Conservation (phyloP, 1,140 invertebrate species). For the Coptotermes formosanus region DNA sequence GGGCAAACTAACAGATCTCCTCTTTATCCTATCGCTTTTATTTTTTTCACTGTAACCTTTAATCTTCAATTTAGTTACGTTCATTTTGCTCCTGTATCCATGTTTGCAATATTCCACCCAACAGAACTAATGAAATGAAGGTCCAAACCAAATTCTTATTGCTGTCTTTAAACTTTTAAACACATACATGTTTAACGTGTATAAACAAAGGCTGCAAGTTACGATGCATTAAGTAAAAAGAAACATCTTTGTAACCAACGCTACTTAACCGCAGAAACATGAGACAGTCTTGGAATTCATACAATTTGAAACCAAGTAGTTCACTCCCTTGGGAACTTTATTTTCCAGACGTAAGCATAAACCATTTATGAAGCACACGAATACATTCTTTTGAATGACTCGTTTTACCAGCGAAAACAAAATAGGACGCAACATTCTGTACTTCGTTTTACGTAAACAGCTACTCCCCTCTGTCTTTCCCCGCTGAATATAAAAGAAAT, state of each 20-base stretch:
- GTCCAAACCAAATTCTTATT: no score
- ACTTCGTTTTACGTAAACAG: neutral
- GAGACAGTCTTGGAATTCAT: neutral
- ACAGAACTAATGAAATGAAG: no score
- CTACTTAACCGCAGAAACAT: neutral
- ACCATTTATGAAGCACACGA: neutral
- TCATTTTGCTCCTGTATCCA: no score
- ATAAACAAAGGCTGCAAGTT: neutral
- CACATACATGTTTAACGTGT: neutral
- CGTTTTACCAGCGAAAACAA: neutral
- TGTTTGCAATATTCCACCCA: no score
- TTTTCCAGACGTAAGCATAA: neutral
- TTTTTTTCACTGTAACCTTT: no score
- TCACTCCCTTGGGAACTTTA: neutral
- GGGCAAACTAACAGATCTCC: no score
- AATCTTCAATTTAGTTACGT: no score
- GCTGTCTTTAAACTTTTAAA: neutral
- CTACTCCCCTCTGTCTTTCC: neutral
- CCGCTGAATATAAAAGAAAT: neutral
- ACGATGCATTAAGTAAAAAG: neutral
- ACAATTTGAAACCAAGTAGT: neutral
- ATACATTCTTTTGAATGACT: slow-evolving; percentile 9
- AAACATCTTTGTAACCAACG: neutral
- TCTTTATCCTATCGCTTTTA: no score
- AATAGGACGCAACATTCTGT: neutral